Evolutionary conservation across 2,113 vertebrate species (phyloP), one percentile per base, ranked within the genome.

Genomic region (Puma concolor): DNA sequence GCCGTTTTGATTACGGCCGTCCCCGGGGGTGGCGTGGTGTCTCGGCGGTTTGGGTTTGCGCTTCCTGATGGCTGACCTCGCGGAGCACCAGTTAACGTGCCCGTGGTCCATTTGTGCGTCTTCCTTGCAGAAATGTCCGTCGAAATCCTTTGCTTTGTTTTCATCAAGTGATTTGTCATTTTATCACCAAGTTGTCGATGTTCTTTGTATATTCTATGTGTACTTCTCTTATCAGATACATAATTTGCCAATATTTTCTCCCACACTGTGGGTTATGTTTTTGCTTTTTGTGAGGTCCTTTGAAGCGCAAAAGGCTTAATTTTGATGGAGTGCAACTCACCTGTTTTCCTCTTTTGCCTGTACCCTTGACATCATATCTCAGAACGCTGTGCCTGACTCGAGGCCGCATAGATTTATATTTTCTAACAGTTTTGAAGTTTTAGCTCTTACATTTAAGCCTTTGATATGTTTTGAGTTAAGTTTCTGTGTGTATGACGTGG

Each of bases 381-480:
- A 76, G 14, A 77, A 69, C 36, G 16, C 25, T 71, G 9, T 60
- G 31, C 48, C 13, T 92, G 38, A 72, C 11, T 72, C 64, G 72
- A 16, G 5, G 16, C 36, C 57, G 23, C 52, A 27, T 44, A 77
- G 13, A 63, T n/a, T 31, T 14, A 23, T 16, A n/a, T 21, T 72
- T 88, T 80, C 77, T 71, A 88, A 33, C 5, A 25, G 21, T 85
- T 89, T 93, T 87, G 91, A 31, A 94, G 15, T 13, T 91, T 93
- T 50, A 66, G 38, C 16, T 76, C 36, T 94, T 77, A 71, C 15
- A 6, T 31, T 93, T 72, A 57, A 17, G 52, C 10, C 36, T 96
- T 76, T 80, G 44, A 31, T 67, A 50, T 19, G 41, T 60, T 69
- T 77, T 79, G 21, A 72, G 7, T 31, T 84, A n/a, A 5, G 25